phyloP scores from a whole-genome alignment of 2,888 invertebrate genomes.

The Psococerastis gibbosa region DNA sequence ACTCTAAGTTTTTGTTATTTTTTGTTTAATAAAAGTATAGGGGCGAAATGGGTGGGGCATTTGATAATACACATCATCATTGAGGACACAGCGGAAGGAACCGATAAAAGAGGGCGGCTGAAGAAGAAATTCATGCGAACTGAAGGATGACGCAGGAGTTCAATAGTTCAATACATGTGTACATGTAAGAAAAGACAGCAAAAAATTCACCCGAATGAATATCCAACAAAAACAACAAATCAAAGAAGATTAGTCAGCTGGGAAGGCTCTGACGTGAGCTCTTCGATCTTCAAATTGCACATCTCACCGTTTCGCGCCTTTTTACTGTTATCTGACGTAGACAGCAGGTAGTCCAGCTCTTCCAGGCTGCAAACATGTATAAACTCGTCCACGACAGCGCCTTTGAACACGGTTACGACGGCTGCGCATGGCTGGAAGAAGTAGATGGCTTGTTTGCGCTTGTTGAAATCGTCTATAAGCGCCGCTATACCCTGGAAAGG shows the following conservation, averaged over 20 bases:
- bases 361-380: slow-evolving; percentile 35
- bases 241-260: background rate
- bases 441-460: slow-evolving; percentile 50
- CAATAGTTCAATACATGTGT: too few relatives aligned
- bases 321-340: slow-evolving; percentile 23
- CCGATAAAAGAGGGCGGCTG: too few relatives aligned
- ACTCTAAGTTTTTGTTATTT: too few relatives aligned
- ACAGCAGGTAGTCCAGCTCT: slow-evolving; percentile 37
- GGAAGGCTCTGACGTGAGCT: background rate
- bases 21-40: too few relatives aligned
- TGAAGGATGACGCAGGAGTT: too few relatives aligned
- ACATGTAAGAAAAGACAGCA: too few relatives aligned
- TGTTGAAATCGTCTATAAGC: slow-evolving; percentile 47
- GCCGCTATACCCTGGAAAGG: slow-evolving; percentile 47
- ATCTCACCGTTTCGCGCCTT: background rate
- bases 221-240: too few relatives aligned
- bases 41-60: too few relatives aligned
- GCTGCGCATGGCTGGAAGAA: slow-evolving; percentile 45
- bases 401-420: slow-evolving; percentile 47
- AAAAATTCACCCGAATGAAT: too few relatives aligned
- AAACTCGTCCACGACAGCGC: slow-evolving; percentile 43
- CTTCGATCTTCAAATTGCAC: background rate
- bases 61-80: too few relatives aligned
- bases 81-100: too few relatives aligned
- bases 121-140: too few relatives aligned